Conservation (phyloP, 2,797 vertebrate species). For the Bradypodion ventrale region DNA sequence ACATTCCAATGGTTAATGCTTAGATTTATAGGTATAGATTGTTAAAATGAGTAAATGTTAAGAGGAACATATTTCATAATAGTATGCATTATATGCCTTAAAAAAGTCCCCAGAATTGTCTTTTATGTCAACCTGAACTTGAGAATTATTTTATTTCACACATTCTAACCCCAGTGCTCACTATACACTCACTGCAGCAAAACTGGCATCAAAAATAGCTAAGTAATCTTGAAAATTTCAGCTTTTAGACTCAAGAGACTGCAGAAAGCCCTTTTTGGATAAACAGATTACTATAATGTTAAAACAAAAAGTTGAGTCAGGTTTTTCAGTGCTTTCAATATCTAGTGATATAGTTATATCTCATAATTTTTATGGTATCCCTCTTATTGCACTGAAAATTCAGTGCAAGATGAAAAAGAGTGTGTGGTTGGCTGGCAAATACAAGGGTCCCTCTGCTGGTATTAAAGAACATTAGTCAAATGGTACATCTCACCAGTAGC, state of each 20-base stretch:
- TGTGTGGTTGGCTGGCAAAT: neutral
- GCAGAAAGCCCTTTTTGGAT: neutral
- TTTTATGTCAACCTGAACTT: conserved; percentile 31
- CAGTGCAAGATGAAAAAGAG: neutral
- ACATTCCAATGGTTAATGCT: too few species aligned
- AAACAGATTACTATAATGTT: neutral
- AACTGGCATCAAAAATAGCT: neutral
- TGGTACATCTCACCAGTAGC: neutral
- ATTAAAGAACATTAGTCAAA: neutral
- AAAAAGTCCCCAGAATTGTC: conserved; percentile 40
- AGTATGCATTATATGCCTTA: conserved; percentile 26
- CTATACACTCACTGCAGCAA: neutral
- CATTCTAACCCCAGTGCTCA: neutral
- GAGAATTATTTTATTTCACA: conserved; percentile 50
- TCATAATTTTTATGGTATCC: neutral
- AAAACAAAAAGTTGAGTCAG: neutral
- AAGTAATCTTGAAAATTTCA: neutral
- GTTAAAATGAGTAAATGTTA: conserved; percentile 40
- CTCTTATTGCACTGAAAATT: neutral
- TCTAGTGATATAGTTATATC: neutral
- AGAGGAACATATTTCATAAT: conserved; percentile 16
- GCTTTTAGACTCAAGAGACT: neutral
- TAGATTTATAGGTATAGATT: too few species aligned
- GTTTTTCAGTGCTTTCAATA: neutral
- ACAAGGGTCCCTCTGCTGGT: neutral